These are phyloP conservation scores for Drosophila monieri DNA, from an alignment of 2,888 invertebrate genomes.

Conservation along the genomic window DNA sequence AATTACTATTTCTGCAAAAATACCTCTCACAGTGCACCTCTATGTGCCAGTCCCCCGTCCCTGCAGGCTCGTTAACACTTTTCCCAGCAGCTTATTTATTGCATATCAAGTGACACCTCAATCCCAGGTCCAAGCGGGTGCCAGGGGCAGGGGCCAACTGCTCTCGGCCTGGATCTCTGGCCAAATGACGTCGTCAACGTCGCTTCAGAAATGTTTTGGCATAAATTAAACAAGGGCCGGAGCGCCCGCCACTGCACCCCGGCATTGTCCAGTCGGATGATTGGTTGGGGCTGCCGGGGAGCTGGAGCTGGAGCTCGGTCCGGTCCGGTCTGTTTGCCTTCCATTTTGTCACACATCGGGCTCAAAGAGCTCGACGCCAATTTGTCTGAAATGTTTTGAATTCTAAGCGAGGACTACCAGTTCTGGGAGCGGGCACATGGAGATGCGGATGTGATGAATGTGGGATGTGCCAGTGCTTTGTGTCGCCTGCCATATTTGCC, in stretches of 20 bases:
- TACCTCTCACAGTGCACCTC: conserved; percentile 16
- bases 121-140: conserved; percentile 14
- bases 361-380: conserved; percentile 71
- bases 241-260: conserved; percentile 35
- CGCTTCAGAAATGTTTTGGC: conserved; percentile 70
- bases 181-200: conserved; percentile 76
- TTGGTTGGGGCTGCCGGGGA: not conserved
- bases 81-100: conserved; percentile 73
- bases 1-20: too few species aligned
- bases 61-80: conserved; percentile 71
- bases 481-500: conserved; percentile 50
- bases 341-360: conserved; percentile 77
- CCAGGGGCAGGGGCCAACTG: conserved; percentile 17
- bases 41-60: conserved; percentile 16
- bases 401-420: conserved; percentile 61
- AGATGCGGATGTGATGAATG: conserved; percentile 59
- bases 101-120: conserved; percentile 74
- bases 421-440: conserved; percentile 22
- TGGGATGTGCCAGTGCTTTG: conserved; percentile 26
- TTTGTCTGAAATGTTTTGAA: conserved; percentile 78
- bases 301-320: not conserved
- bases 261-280: conserved; percentile 56
- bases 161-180: conserved; percentile 14
- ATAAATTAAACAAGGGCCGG: conserved; percentile 72
- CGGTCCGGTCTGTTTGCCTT: conserved; percentile 61